phyloP scores from a whole-genome alignment of 1,140 invertebrate species.

The Aleiodes sp. region DNA sequence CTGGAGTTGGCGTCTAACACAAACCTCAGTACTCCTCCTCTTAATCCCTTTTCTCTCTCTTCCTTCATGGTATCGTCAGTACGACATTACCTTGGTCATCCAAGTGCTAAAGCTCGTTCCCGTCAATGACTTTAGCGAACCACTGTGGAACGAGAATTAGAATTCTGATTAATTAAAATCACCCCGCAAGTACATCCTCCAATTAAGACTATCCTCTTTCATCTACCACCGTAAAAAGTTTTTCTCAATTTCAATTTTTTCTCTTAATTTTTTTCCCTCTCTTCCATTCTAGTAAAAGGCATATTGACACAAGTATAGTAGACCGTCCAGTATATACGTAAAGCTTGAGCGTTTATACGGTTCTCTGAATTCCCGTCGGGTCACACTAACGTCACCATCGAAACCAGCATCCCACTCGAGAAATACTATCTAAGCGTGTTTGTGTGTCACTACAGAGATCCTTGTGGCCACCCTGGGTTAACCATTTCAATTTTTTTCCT shows the following conservation, averaged over 20 bases:
- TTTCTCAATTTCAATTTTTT: neutral
- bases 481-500: slow-evolving; percentile 13
- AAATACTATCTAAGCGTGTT: slow-evolving; percentile 15
- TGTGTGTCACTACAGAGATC: neutral
- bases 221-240: neutral
- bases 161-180: slow-evolving; percentile 2
- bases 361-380: slow-evolving; percentile 15
- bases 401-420: slow-evolving; percentile 33
- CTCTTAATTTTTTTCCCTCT: neutral
- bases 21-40: neutral
- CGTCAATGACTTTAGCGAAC: slow-evolving; percentile 5
- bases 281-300: no score
- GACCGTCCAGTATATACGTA: neutral
- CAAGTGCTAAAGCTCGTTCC: slow-evolving; percentile 10
- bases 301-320: slow-evolving; percentile 25
- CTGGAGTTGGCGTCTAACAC: slow-evolving; percentile 5
- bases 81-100: slow-evolving; percentile 3
- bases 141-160: neutral
- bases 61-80: neutral
- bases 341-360: slow-evolving; percentile 25
- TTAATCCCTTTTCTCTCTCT: neutral
- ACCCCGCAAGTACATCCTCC: neutral
- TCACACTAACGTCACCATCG: slow-evolving; percentile 34
- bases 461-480: slow-evolving; percentile 8
- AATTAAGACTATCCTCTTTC: neutral